A percentile compares a stretch with the other conserved stretches of the same genome.
Evolutionary conservation across 1,140 invertebrate species (phyloP).

Genomic region (Agrilus planipennis): DNA sequence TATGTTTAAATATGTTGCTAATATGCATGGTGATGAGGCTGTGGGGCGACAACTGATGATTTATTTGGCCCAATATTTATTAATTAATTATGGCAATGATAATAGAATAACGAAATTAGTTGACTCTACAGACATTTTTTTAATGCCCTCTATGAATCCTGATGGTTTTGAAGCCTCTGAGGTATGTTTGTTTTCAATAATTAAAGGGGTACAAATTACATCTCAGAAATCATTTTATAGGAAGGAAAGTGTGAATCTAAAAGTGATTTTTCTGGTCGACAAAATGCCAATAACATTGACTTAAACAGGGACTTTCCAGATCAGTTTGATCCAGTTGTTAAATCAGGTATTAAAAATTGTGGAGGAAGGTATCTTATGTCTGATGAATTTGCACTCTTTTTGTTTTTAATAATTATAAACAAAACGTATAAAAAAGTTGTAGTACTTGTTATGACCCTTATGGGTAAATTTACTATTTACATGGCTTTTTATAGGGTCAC

Average conservation of each 20-base stretch:
- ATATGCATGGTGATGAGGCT: slow-evolving; percentile 97
- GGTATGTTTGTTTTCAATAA: slow-evolving; percentile 37
- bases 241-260: slow-evolving; percentile 73
- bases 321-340: slow-evolving; percentile 71
- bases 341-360: slow-evolving; percentile 21
- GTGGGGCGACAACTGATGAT: slow-evolving; percentile 81
- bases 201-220: no score
- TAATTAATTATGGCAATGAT: slow-evolving; percentile 60
- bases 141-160: slow-evolving; percentile 88
- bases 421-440: not conserved
- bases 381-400: not conserved
- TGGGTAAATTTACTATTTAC: no score
- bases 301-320: slow-evolving; percentile 81
- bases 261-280: slow-evolving; percentile 52
- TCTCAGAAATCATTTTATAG: slow-evolving; percentile 39
- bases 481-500: slow-evolving; percentile 31
- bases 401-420: not conserved
- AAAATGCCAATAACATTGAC: slow-evolving; percentile 68
- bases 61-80: slow-evolving; percentile 73
- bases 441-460: no score
- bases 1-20: slow-evolving; percentile 92
- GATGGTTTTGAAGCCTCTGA: slow-evolving; percentile 74
- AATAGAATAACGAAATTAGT: slow-evolving; percentile 59
- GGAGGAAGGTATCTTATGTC: slow-evolving; percentile 13
- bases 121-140: slow-evolving; percentile 72